Percentiles rank a stretch among this genome's conserved stretches.
phyloP scores from a whole-genome alignment of 2,797 vertebrate genomes.

The Syngnathus acus region DNA sequence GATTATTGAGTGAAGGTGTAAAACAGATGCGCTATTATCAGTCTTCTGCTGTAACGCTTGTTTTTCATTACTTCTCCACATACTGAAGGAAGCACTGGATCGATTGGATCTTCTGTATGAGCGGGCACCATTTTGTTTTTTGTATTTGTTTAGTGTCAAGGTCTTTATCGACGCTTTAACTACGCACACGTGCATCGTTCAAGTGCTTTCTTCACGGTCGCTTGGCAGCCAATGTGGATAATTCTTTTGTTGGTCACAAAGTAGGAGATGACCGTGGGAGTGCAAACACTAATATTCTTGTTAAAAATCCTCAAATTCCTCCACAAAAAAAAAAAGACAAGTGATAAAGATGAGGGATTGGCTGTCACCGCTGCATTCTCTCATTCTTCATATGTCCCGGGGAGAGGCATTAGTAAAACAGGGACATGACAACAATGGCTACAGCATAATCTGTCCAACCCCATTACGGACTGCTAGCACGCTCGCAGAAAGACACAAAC shows the following conservation, averaged over 20 bases:
- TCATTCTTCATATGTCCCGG: conserved; percentile 27
- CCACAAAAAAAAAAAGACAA: conserved; percentile 7
- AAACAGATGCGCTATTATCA: neutral
- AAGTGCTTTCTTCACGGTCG: neutral
- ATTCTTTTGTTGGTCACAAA: neutral
- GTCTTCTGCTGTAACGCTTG: neutral
- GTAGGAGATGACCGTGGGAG: neutral
- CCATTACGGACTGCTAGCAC: conserved; percentile 46
- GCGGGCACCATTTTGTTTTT: too few relatives aligned
- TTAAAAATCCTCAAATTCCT: neutral
- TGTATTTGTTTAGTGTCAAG: neutral
- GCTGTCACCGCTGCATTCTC: conserved; percentile 31
- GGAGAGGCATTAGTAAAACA: conserved; percentile 61
- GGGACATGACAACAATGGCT: conserved; percentile 59
- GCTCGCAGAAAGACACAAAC: conserved; percentile 6
- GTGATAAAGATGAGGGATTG: conserved; percentile 16
- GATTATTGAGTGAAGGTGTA: neutral
- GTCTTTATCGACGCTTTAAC: too few relatives aligned
- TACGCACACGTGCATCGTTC: neutral
- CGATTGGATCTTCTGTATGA: neutral
- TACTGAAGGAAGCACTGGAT: neutral
- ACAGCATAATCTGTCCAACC: conserved; percentile 59
- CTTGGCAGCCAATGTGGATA: neutral
- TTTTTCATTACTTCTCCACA: neutral
- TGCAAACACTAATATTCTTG: neutral